Base-by-base conservation (phyloP, 1,140 invertebrate genomes). In the Oryctes rhinoceros region DNA sequence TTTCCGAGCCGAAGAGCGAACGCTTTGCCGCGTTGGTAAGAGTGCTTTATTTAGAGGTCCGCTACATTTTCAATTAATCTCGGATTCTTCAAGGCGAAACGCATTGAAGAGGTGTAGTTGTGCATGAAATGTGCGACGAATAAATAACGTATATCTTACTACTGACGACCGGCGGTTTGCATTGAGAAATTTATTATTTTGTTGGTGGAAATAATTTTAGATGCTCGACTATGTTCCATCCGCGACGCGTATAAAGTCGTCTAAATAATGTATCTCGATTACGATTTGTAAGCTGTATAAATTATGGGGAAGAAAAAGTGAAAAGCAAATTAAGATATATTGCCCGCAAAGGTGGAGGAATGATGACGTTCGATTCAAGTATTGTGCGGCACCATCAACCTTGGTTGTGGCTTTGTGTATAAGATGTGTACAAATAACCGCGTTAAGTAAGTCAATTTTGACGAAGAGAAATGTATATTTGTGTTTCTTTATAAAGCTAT, bases 121-220 rank as follows among this genome's bases (percentile, higher is more conserved):
- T 37, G 65, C 65, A 71, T 71, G 65, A 71, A 71, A 71, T 71
- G 65, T 37, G 65, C 65, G 35, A 71, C 35, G 65, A 71, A 71
- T 71, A 71, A 71, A 71, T 71, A 71, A 71, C 65, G 65, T 37
- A 37, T 37, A 71, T 71, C 35, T 71, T 37, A 71, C 65, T 71
- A 71, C 35, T 13, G 24, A 71, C 65, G 65, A 37, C 65, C 20
- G 35, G 65, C 65, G 20, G 18, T 71, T 30, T 71, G 65, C 65
- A 71, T 30, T 37, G 18, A 24, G 20, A 71, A 71, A 71, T 71
- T 71, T 71, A 71, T 71, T 71, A 71, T 71, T 71, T 24, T 71
- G 65, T 71, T 71, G 65, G 65, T 30, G 65, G 65, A 71, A 71
- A 71, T 71, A 71, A 71, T 71, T 71, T 71, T 37, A 71, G 24